phyloP scores from a whole-genome alignment of 2,797 vertebrate species.

The Sarcoramphus papa region DNA sequence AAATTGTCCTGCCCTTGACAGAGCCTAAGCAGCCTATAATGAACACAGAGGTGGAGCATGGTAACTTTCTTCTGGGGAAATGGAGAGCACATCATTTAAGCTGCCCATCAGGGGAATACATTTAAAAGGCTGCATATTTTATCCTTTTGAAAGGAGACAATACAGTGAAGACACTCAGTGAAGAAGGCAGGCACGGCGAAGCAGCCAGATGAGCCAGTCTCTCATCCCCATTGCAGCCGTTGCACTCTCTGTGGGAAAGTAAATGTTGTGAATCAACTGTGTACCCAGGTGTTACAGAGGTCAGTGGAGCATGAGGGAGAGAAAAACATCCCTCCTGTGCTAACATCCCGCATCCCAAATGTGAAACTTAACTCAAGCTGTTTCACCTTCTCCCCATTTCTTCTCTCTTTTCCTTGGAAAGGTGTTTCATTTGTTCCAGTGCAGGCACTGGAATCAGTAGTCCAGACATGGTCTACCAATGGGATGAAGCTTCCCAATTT shows the following conservation, averaged over 20 bases:
- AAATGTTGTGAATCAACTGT: background rate
- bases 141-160: background rate
- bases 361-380: background rate
- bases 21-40: background rate
- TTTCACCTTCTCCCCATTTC: background rate
- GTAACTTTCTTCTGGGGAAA: background rate
- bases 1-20: rapidly evolving
- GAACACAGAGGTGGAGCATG: rapidly evolving
- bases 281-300: background rate
- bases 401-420: background rate
- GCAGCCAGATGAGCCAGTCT: background rate
- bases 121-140: background rate
- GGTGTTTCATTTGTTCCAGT: background rate
- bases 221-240: background rate
- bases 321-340: background rate
- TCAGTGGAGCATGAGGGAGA: background rate
- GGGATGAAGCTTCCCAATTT: background rate
- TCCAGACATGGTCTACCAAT: background rate
- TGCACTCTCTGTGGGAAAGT: background rate
- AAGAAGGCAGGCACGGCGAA: background rate
- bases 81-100: background rate
- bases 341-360: background rate
- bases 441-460: background rate
- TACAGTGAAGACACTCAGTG: background rate
- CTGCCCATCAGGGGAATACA: background rate